phyloP scores from a whole-genome alignment of 2,888 invertebrate genomes.

The Rhimphoctona megacephalus region DNA sequence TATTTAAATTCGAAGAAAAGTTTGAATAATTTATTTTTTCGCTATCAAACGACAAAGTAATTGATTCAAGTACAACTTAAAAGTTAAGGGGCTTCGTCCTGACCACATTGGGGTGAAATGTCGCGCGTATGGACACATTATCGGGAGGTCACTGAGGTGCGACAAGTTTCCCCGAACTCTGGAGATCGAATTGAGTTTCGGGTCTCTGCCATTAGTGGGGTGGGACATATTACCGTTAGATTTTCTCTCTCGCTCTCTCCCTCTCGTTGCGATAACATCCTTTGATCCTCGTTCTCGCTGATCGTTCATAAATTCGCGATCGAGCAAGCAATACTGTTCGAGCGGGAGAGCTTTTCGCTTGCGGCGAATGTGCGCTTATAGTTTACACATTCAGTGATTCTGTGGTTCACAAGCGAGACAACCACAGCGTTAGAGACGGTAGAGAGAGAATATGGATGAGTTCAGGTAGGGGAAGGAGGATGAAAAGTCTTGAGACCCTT shows the following conservation, averaged over 20 bases:
- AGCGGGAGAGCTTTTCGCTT: conserved; percentile 42
- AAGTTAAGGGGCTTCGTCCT: conserved; percentile 1
- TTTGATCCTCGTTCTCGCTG: conserved; percentile 18
- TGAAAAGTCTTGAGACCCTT: conserved; percentile 44
- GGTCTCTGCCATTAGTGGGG: conserved; percentile 19
- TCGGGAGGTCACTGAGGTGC: conserved; percentile 15
- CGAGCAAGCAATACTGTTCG: conserved; percentile 43
- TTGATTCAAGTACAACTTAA: background rate
- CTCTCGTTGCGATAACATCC: conserved; percentile 6
- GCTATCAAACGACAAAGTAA: background rate
- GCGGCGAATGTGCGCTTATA: conserved; percentile 67
- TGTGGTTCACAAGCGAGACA: conserved; percentile 22
- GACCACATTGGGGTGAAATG: background rate
- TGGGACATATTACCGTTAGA: conserved; percentile 22
- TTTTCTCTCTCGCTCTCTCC: conserved; percentile 15
- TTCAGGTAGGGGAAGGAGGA: background rate
- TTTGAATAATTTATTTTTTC: background rate
- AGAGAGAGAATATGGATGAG: background rate
- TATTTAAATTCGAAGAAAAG: background rate
- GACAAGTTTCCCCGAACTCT: background rate
- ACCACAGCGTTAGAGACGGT: background rate
- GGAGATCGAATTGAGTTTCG: conserved; percentile 18
- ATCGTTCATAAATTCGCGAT: conserved; percentile 62
- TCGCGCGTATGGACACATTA: background rate
- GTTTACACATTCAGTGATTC: conserved; percentile 78